Evolutionary conservation across 2,888 invertebrate genomes (phyloP).

Genomic region (Drosophila kuntzei): DNA sequence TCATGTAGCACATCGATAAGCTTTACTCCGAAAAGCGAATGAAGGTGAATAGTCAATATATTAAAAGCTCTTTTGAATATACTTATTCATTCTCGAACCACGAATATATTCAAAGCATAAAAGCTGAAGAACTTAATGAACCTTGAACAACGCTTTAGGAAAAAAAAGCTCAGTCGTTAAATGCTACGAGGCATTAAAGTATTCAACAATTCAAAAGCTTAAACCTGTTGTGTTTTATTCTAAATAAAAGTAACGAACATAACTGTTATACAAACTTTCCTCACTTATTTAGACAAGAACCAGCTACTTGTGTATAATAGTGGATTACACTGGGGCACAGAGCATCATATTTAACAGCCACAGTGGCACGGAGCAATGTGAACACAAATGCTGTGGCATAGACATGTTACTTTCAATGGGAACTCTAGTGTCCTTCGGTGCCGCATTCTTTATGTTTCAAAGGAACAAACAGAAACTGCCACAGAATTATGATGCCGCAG

Average conservation of each 20-base stretch:
- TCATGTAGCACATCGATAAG: neutral
- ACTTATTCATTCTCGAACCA: neutral
- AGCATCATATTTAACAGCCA: no score
- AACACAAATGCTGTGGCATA: no score
- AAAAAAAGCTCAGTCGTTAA: neutral
- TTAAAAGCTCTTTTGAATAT: neutral
- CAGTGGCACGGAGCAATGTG: no score
- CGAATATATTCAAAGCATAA: neutral
- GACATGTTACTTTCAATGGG: no score
- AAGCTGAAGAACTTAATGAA: neutral
- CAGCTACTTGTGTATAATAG: neutral
- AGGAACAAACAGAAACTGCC: no score
- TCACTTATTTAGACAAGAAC: conserved; percentile 1
- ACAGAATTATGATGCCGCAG: no score
- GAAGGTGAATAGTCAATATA: no score
- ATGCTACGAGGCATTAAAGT: neutral
- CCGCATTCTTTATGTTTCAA: no score
- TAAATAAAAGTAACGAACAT: neutral
- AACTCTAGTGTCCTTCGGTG: no score
- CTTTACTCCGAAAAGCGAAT: conserved; percentile 11
- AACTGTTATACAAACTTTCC: conserved; percentile 6
- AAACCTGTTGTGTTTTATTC: neutral
- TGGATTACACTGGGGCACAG: no score
- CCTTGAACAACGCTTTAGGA: neutral
- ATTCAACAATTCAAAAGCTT: neutral